These are phyloP conservation scores for Turnix velox DNA, from an alignment of 2,113 vertebrate genomes.

Conservation along the genomic window DNA sequence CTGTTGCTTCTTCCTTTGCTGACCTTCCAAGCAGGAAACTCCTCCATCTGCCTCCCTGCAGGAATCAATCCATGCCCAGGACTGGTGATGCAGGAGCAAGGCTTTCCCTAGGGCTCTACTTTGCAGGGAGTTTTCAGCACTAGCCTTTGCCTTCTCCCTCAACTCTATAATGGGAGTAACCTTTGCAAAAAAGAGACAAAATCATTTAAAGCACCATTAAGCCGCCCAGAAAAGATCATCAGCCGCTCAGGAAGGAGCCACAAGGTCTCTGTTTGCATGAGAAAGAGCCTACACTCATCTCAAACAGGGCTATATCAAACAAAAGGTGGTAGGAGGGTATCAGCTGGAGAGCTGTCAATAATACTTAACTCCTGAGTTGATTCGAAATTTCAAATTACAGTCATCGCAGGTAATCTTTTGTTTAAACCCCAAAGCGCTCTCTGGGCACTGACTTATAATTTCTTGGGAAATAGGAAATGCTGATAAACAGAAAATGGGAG, in stretches of 20 bases:
- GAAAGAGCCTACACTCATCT: not conserved
- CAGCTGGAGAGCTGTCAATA: not conserved
- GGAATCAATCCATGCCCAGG: accelerated
- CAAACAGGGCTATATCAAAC: not conserved
- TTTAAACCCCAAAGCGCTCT: not conserved
- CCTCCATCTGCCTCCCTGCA: not conserved
- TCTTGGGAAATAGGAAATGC: not conserved
- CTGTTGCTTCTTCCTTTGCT: not conserved
- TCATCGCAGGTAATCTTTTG: not conserved
- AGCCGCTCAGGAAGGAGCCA: not conserved
- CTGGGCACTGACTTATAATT: not conserved
- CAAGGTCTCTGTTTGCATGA: not conserved
- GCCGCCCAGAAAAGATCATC: not conserved
- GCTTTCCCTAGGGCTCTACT: not conserved
- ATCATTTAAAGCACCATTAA: not conserved
- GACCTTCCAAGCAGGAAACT: not conserved
- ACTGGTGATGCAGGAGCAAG: not conserved
- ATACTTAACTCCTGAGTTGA: not conserved
- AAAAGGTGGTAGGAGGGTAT: not conserved
- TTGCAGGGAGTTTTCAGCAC: not conserved
- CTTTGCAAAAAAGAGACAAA: not conserved
- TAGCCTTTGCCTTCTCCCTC: not conserved
- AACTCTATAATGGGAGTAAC: not conserved
- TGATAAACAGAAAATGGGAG: not conserved
- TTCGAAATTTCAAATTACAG: not conserved